Evolutionary conservation across 2,797 vertebrate genomes (phyloP), one percentile per base, ranked within the genome.

Genomic region (Brachyrhaphis roseni): DNA sequence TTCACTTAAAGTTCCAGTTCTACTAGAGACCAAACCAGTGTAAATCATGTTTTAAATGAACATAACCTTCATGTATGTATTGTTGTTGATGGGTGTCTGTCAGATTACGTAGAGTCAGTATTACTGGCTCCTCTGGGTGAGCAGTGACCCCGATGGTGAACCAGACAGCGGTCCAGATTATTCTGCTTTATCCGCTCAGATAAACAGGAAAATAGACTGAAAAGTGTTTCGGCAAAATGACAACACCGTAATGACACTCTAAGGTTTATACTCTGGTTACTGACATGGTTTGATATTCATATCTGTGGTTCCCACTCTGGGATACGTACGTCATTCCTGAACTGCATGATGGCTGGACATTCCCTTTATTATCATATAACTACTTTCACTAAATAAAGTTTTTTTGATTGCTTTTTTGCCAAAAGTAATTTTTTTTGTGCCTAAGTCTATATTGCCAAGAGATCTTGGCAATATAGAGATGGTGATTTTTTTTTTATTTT

Each of bases 91-190:
- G 59, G 34, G 16, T 34, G 34, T 66, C 62, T 39, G 34, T 20
- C 62, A 23, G 62, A 66, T 66, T 39, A 66, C 0, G 3, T 66
- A 1, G 41, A 45, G 2, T 72, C 46, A 20, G 4, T 47, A 20
- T 46, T 31, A 34, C 43, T 28, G 15, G 20, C 70, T 28, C 26
- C 43, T 72, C 43, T 66, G 62, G 34, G 16, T 39, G 34, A 39
- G 18, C 18, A 49, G n/a, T 72, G 71, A 72, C 71, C 72, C 46
- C 51, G 45, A 51, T 28, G 46, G 18, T 51, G 72, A 73, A 73
- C 28, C 72, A 34, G 46, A 51, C 72, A 73, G 8, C 15, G 5
- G 28, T 47, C 72, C 46, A 73, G 16, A 34, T 73, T 47, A 46
- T 46, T 47, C 23, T 18, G 34, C 28, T 34, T 49, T 20, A 47